Base-by-base conservation (phyloP, 53 echinoderm and acorn worm genomes). In the Crossaster papposus region DNA sequence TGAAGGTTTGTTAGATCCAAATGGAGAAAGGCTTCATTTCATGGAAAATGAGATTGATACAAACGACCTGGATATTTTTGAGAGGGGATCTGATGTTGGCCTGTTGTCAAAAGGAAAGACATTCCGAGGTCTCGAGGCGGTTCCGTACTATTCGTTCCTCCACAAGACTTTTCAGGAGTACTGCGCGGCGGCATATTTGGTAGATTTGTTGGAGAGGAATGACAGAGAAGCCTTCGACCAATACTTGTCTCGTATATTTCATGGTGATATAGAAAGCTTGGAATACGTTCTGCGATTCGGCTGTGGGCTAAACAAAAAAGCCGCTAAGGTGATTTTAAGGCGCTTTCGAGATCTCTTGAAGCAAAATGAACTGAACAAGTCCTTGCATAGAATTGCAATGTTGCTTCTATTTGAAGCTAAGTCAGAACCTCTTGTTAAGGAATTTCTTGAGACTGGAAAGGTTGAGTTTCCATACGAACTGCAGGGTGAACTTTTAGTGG, bases 131-230 rank as follows among this genome's bases (percentile, higher is more conserved):
- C 55, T 81, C 13, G 63, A 81, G 14, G 31, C 4, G 63, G 63
- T 32, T 15, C 1, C 29, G 17, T 23, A 81, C 6, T 8, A 34
- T 23, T 29, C 36, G 20, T 81, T 81, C 22, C 81, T 81, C 11
- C 81, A 81, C 62, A 81, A 81, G 23, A 63, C 81, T 20, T 81
- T 81, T 23, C 81, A 81, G 63, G 81, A 81, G 12, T 81, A 81
- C 22, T 63, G 62, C 35, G 63, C 81, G 20, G 81, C 81, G 32
- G 23, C 34, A 12, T 33, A 81, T 20, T 32, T 81, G 11, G 81
- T 23, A 62, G 62, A 81, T 23, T 58, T 62, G 34, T 22, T 20
- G 20, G n/a, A n/a, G n/a, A 17, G 58, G 1, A 51, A 31, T 34
- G 23, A 64, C 30, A 55, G 33, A 12, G 33, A 58, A 31, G 1